These are phyloP conservation scores for Ornithoptera priamus DNA, from an alignment of 2,888 invertebrate genomes.

Conservation along the genomic window DNA sequence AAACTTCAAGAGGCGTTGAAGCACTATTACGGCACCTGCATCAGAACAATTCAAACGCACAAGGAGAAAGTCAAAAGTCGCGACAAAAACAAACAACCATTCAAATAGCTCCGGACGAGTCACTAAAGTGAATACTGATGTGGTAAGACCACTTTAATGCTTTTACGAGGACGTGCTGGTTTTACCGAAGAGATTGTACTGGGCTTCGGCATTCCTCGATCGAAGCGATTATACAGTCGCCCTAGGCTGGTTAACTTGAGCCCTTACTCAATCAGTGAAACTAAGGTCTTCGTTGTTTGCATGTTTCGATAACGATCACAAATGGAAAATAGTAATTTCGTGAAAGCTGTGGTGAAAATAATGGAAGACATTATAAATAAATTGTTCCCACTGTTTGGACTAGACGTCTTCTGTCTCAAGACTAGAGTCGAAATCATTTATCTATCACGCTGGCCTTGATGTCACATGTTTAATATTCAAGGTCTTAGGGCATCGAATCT, in stretches of 20 bases:
- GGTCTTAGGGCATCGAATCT: too few relatives aligned
- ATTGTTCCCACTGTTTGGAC: too few relatives aligned
- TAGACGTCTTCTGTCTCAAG: too few relatives aligned
- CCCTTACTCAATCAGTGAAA: constrained; percentile 23
- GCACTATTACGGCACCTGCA: constrained; percentile 20
- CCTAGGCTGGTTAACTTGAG: constrained; percentile 7
- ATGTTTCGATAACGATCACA: too few relatives aligned
- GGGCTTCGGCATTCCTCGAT: constrained; percentile 27
- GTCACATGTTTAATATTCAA: too few relatives aligned
- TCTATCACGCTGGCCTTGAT: too few relatives aligned
- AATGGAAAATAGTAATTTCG: too few relatives aligned
- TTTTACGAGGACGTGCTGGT: constrained; percentile 34
- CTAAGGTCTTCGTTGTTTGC: neutral
- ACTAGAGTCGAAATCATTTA: too few relatives aligned
- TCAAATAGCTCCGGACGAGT: constrained; percentile 21
- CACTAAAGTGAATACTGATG: constrained; percentile 41
- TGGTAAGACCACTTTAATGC: constrained; percentile 36
- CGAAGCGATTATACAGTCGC: constrained; percentile 17
- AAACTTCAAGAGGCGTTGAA: constrained; percentile 1
- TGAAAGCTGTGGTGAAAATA: too few relatives aligned
- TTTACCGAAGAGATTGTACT: constrained; percentile 9
- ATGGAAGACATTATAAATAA: too few relatives aligned
- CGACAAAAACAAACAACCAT: constrained; percentile 22
- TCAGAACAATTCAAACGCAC: constrained; percentile 9
- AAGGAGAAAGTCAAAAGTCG: constrained; percentile 38